Conservation (phyloP, 2,797 vertebrate species). For the Thalassophryne amazonica region DNA sequence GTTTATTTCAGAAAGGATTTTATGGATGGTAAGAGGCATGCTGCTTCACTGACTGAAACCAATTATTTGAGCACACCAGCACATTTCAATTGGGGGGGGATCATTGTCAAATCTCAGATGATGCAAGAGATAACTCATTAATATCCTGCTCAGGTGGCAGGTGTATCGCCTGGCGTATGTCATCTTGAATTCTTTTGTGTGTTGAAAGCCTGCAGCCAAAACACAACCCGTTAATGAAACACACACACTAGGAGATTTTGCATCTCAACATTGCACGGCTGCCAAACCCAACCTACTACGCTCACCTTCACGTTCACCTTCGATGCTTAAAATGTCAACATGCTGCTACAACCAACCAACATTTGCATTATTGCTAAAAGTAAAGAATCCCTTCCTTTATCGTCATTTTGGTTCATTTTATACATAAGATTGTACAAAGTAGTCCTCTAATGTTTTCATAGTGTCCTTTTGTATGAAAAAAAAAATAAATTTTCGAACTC, state of each 20-base stretch:
- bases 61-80: neutral
- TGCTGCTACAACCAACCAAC: constrained; percentile 38
- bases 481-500: constrained; percentile 83
- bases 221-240: neutral
- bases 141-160: neutral
- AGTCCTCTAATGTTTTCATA: constrained; percentile 85
- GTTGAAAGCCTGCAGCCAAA: constrained; percentile 17
- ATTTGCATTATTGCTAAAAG: constrained; percentile 54
- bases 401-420: constrained; percentile 73
- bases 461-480: constrained; percentile 82
- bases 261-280: constrained; percentile 4
- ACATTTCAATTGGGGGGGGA: neutral
- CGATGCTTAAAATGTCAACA: constrained; percentile 54
- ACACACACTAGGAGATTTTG: constrained; percentile 14
- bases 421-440: constrained; percentile 82
- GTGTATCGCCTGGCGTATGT: neutral
- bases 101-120: constrained; percentile 1
- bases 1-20: neutral
- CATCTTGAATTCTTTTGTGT: constrained; percentile 19
- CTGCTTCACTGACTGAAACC: constrained; percentile 1
- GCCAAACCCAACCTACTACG: constrained; percentile 1
- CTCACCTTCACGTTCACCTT: constrained; percentile 28
- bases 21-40: constrained; percentile 25
- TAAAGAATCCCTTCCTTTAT: constrained; percentile 33
- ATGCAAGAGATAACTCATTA: neutral